Evolutionary conservation across 2,113 vertebrate genomes (phyloP).

Genomic region (Spea multiplicata): DNA sequence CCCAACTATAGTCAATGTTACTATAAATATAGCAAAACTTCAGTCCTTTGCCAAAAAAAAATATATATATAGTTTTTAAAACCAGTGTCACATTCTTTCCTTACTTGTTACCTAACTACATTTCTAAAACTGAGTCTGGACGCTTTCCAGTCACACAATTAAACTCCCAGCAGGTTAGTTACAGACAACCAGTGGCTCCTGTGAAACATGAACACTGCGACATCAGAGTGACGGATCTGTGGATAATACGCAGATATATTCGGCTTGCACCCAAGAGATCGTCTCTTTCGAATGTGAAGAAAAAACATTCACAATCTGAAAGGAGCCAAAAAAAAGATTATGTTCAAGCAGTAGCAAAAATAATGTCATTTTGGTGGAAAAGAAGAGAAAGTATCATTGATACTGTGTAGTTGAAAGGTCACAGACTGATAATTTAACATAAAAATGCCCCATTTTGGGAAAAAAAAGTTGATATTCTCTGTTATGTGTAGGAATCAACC

Average conservation of each 20-base stretch:
- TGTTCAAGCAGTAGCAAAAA: neutral
- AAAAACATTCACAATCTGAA: neutral
- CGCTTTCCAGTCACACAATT: neutral
- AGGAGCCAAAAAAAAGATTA: neutral
- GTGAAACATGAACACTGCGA: conserved; percentile 17
- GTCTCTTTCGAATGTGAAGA: neutral
- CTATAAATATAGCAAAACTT: no score
- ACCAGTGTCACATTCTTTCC: neutral
- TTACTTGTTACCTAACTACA: neutral
- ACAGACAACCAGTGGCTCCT: neutral
- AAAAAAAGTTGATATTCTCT: no score
- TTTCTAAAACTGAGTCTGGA: neutral
- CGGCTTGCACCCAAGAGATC: neutral
- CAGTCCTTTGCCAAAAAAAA: no score
- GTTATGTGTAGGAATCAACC: no score
- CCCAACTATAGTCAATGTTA: no score
- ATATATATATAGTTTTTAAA: no score
- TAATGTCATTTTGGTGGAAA: no score
- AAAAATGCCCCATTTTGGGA: no score
- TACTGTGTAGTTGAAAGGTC: no score
- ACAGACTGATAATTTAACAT: no score
- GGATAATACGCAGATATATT: neutral
- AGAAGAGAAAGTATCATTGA: no score
- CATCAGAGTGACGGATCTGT: neutral
- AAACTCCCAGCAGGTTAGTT: neutral